phyloP scores from a whole-genome alignment of 2,888 invertebrate species.

The Synergus itoensis region DNA sequence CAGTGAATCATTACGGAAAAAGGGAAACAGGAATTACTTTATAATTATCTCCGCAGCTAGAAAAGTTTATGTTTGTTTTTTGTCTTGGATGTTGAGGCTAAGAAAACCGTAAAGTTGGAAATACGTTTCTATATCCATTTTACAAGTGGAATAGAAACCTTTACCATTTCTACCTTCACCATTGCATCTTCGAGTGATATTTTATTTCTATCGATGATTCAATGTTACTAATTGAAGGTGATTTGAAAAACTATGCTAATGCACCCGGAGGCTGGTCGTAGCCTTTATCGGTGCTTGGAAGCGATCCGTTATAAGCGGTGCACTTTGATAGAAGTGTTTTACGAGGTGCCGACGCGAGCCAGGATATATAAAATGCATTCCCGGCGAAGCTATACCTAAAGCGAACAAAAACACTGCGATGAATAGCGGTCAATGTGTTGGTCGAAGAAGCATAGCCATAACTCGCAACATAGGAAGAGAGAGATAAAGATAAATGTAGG shows the following conservation, averaged over 20 bases:
- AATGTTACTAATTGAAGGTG: constrained; percentile 4
- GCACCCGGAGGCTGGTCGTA: constrained; percentile 2
- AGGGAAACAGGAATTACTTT: neutral
- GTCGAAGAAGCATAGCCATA: constrained; percentile 41
- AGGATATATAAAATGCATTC: constrained; percentile 52
- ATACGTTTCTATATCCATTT: neutral
- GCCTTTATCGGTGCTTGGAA: constrained; percentile 37
- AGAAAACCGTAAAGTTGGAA: neutral
- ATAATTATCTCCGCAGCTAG: neutral
- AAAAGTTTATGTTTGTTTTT: neutral
- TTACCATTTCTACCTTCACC: neutral
- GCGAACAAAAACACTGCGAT: constrained; percentile 47
- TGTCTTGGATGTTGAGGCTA: neutral
- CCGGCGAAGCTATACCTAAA: constrained; percentile 46
- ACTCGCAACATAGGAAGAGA: constrained; percentile 41
- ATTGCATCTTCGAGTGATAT: neutral
- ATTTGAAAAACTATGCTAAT: constrained; percentile 30
- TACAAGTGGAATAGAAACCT: neutral
- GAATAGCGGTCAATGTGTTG: constrained; percentile 46
- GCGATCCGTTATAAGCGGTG: constrained; percentile 33
- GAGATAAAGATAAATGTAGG: constrained; percentile 15
- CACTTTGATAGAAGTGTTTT: constrained; percentile 51
- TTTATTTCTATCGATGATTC: neutral
- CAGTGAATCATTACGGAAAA: neutral
- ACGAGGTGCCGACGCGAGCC: constrained; percentile 59